Evolutionary conservation across 2,113 vertebrate species (phyloP), one percentile per base, ranked within the genome.

Genomic region (Corynorhinus townsendii): DNA sequence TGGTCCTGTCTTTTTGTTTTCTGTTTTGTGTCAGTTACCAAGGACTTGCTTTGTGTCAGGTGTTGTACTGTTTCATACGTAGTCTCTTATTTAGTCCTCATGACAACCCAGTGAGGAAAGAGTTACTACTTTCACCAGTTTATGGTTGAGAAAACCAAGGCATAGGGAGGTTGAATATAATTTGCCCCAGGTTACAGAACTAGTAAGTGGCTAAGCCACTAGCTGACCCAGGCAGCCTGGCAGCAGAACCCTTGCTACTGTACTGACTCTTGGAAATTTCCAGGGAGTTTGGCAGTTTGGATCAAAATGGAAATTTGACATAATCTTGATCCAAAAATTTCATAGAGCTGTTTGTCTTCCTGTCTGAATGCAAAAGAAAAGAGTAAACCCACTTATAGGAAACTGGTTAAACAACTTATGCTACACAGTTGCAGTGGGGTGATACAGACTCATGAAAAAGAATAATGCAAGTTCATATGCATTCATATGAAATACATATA

Each of bases 291-390:
- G 83, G 56, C 14, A 47, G 5, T 82, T 81, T 81, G 15, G 38
- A 73, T 91, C 68, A n/a, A 92, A 82, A 88, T 68, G 33, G 64
- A 82, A 87, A 82, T 28, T 40, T 19, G 45, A 69, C 11, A 49
- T 49, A n/a, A 62, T 91, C 72, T 91, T 94, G 54, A 81, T 66
- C 82, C 33, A 56, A 17, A 35, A 35, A 66, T 75, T 75, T 86
- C 11, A 86, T n/a, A 80, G 45, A 80, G 62, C 30, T 64, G 52
- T 80, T 62, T 86, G 52, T 62, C 52, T 88, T 72, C 28, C 43
- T 87, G 64, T 64, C 73, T 86, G 35, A 94, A 94, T 91, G 54
- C 73, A 81, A 86, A 80, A 84, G 52, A 80, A 52, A 64, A 43
- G 54, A 24, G 20, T 64, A 54, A 86, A 52, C 40, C 64, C 45